Evolutionary conservation across 1,140 invertebrate genomes (phyloP).

Genomic region (Vanessa atalanta): DNA sequence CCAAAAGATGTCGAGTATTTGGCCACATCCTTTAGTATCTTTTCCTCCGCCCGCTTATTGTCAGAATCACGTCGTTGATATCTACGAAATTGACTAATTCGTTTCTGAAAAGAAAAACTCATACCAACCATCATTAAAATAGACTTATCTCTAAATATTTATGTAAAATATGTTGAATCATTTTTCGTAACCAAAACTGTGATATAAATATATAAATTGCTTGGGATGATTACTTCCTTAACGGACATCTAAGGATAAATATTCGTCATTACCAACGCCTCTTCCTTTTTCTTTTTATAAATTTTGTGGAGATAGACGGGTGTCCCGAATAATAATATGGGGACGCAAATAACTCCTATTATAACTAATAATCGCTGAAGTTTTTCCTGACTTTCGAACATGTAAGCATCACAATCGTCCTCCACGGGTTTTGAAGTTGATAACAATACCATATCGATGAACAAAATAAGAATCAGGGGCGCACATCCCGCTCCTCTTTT

Average conservation of each 20-base stretch:
- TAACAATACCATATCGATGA: conserved; percentile 95
- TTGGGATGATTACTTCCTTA: no score
- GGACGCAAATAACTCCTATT: conserved; percentile 91
- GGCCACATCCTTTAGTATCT: conserved; percentile 54
- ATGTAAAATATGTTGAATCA: no score
- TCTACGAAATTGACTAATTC: conserved; percentile 49
- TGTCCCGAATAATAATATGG: conserved; percentile 95
- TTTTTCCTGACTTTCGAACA: conserved; percentile 84
- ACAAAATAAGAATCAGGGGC: conserved; percentile 92
- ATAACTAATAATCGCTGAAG: conserved; percentile 92
- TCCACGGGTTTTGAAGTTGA: conserved; percentile 82
- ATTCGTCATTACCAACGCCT: conserved; percentile 39
- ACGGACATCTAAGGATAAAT: not conserved
- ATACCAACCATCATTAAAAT: no score
- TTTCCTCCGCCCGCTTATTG: conserved; percentile 51
- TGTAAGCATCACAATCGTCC: conserved; percentile 81
- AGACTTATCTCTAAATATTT: no score
- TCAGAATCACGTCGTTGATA: conserved; percentile 57
- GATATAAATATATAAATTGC: no score
- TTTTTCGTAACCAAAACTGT: no score
- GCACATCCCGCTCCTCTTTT: conserved; percentile 83
- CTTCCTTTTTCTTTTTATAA: conserved; percentile 71
- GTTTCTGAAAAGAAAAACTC: conserved; percentile 37
- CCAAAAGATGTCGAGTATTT: conserved; percentile 82
- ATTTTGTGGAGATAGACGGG: conserved; percentile 89